Conservation (phyloP, 2,797 vertebrate genomes). For the Phoeniculus purpureus region DNA sequence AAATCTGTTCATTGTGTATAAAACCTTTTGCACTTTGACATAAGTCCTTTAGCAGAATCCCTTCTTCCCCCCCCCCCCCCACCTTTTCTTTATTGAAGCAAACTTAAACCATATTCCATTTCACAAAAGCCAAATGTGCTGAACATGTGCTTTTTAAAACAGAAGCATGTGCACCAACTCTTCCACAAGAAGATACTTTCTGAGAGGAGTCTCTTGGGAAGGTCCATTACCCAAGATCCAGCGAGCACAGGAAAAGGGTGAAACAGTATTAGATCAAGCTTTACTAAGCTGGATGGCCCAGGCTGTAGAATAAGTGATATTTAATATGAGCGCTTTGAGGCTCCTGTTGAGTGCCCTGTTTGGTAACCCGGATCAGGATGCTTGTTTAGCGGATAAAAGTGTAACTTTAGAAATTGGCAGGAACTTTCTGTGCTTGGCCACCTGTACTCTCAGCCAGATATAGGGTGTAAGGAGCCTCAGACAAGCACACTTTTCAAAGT, state of each 20-base stretch:
- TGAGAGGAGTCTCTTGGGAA: constrained; percentile 76
- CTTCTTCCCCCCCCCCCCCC: background rate
- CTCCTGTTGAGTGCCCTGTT: constrained; percentile 82
- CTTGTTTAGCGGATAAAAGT: constrained; percentile 91
- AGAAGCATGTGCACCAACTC: constrained; percentile 77
- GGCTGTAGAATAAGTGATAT: constrained; percentile 79
- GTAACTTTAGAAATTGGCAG: constrained; percentile 91
- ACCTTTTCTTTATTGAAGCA: constrained; percentile 68
- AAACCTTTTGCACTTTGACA: constrained; percentile 83
- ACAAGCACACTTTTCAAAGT: constrained; percentile 75
- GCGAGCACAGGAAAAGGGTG: constrained; percentile 77
- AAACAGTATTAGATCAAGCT: constrained; percentile 73
- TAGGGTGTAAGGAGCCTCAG: constrained; percentile 71
- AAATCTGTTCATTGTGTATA: constrained; percentile 68
- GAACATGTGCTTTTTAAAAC: constrained; percentile 83
- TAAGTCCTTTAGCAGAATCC: constrained; percentile 76
- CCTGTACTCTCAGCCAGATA: constrained; percentile 83
- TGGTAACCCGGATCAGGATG: constrained; percentile 82
- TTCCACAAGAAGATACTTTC: constrained; percentile 77
- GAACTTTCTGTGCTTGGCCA: constrained; percentile 85
- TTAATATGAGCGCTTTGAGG: constrained; percentile 75
- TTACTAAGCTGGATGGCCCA: constrained; percentile 69
- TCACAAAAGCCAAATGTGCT: constrained; percentile 82
- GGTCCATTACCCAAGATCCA: constrained; percentile 75
- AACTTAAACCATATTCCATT: constrained; percentile 83